Base-by-base conservation (phyloP, 2,113 vertebrate genomes). In the Limanda limanda region DNA sequence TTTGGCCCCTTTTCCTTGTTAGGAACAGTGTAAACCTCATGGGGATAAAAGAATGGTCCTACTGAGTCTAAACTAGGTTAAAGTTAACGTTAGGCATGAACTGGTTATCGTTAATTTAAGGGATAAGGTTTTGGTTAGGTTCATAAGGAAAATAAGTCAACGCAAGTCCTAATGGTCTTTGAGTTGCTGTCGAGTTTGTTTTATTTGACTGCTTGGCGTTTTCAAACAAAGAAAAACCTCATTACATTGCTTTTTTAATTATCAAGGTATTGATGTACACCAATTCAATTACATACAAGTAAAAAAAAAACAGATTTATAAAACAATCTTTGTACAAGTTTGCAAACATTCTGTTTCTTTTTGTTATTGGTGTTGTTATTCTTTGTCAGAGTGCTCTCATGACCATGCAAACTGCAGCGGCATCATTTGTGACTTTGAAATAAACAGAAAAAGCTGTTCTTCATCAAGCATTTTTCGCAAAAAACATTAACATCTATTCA, bases 261-360 rank as follows among this genome's bases (percentile, higher is more conserved):
- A 75, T 60, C 25, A 68, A 20, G 1, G 4, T 68, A 57, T 66
- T 2, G 40, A 60, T 73, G 57, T 67, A 67, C 45, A 81, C 14
- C 42, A 3, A 17, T 77, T 78, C 54, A 68, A 73, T 78, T 71
- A 68, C 27, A 85, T 21, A 51, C 59, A 21, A 24, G 37, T 72
- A 27, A 64, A 79, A 86, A 79, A 86, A 70, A 71, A 65, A 78
- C 9, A 56, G 52, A 72, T 59, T 84, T 72, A 83, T 54, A 83
- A 54, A 82, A 82, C 55, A 59, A 59, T 74, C 35, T 83, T 78
- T 84, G 61, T 81, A 71, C 78, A 86, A 56, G 20, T 81, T 82
- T 68, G 68, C 12, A 17, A 79, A 71, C 45, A 58, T 42, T 24
- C 35, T 55, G 21, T 76, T 61, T 42, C 13, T 27, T 57, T 45